These are phyloP conservation scores for Matsumyia berberina DNA, from an alignment of 2,888 invertebrate genomes.

Conservation along the genomic window DNA sequence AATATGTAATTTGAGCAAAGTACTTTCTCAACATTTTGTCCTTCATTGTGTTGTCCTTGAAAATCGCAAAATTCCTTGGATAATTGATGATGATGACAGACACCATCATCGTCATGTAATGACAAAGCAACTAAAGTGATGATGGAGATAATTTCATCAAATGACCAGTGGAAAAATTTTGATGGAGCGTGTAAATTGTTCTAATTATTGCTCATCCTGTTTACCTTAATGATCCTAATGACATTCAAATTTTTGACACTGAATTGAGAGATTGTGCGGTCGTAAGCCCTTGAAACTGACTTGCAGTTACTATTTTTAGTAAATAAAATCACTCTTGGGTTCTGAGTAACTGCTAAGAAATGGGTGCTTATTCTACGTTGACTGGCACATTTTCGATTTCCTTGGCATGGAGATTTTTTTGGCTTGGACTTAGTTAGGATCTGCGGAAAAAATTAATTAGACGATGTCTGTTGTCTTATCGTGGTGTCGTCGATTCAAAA, in stretches of 20 bases:
- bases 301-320: too few species aligned
- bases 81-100: constrained; percentile 40
- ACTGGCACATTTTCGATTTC: too few species aligned
- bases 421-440: too few species aligned
- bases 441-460: too few species aligned
- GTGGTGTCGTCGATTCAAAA: too few species aligned
- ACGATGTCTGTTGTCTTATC: too few species aligned
- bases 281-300: background rate
- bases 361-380: too few species aligned
- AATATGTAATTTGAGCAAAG: too few species aligned
- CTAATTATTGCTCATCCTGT: constrained; percentile 22
- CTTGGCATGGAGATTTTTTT: too few species aligned
- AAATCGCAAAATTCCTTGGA: constrained; percentile 5
- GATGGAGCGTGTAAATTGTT: constrained; percentile 26
- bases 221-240: constrained; percentile 14
- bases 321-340: too few species aligned
- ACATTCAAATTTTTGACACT: background rate
- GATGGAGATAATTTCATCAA: constrained; percentile 2
- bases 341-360: too few species aligned
- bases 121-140: constrained; percentile 24
- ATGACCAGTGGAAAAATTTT: constrained; percentile 24
- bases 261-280: background rate
- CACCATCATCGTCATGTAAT: constrained; percentile 14
- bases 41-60: background rate
- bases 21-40: too few species aligned